phyloP scores from a whole-genome alignment of 2,888 invertebrate genomes.

The Ptilodon capucinus region DNA sequence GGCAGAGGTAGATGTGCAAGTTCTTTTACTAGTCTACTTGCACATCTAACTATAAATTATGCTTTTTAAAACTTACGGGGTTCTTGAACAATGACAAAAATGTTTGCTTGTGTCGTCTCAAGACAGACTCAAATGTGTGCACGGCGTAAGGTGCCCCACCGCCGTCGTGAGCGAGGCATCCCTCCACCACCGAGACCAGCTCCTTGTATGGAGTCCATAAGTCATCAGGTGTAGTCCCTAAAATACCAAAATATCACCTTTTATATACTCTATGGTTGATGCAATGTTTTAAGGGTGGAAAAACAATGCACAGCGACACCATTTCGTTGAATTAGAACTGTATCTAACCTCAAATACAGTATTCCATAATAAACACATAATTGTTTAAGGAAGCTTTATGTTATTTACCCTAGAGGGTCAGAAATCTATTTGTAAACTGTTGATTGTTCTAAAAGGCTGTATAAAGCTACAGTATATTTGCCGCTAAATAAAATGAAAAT shows the following conservation, averaged over 20 bases:
- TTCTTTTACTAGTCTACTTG: too few species aligned
- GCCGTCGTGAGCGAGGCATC: constrained; percentile 84
- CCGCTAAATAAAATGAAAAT: constrained; percentile 31
- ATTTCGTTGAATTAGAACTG: constrained; percentile 1
- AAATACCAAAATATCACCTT: background rate
- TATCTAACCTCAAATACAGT: constrained; percentile 20
- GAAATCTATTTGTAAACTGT: background rate
- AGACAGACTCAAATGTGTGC: constrained; percentile 87
- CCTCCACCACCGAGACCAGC: constrained; percentile 86
- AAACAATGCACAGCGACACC: background rate
- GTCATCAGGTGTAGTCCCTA: constrained; percentile 84
- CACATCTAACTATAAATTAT: too few species aligned
- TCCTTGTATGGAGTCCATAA: constrained; percentile 94
- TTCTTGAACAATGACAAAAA: constrained; percentile 93
- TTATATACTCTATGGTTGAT: too few species aligned
- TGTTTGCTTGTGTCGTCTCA: constrained; percentile 92
- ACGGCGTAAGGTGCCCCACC: constrained; percentile 83
- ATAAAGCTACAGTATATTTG: background rate
- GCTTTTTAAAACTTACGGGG: constrained; percentile 85
- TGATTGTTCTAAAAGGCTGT: too few species aligned
- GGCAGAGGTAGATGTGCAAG: too few species aligned
- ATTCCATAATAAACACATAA: too few species aligned
- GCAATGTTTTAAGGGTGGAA: background rate
- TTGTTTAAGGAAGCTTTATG: too few species aligned
- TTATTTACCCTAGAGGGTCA: too few species aligned